A percentile compares a stretch with the other conserved stretches of the same genome.
Conservation (phyloP, 2,797 vertebrate genomes). For the Sebastes trivittatus region DNA sequence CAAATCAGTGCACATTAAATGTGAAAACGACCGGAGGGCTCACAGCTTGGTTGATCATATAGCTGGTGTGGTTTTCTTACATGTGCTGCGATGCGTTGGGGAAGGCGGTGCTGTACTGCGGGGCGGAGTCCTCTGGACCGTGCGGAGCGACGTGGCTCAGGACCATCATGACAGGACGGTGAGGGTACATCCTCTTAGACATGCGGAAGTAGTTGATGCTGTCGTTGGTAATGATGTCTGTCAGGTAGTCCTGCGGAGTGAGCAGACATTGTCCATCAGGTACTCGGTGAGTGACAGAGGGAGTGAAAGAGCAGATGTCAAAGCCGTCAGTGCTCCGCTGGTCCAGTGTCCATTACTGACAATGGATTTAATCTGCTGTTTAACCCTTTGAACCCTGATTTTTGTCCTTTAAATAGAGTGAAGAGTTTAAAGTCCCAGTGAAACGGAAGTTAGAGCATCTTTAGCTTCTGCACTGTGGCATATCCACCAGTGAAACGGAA, state of each 20-base stretch:
- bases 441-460: too few species aligned
- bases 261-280: conserved; percentile 27
- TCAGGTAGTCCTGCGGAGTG: conserved; percentile 92
- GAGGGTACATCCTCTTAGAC: conserved; percentile 96
- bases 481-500: too few species aligned
- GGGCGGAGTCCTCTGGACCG: conserved; percentile 95
- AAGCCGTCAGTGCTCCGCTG: not conserved
- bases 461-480: too few species aligned
- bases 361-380: not conserved
- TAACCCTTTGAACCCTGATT: not conserved
- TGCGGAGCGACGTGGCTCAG: conserved; percentile 96
- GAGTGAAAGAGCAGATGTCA: conserved; percentile 11
- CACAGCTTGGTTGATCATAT: not conserved
- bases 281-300: conserved; percentile 2
- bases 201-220: conserved; percentile 94
- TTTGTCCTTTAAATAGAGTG: not conserved
- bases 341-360: not conserved
- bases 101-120: conserved; percentile 93
- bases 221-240: conserved; percentile 96
- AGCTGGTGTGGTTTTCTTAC: conserved; percentile 78
- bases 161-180: conserved; percentile 94
- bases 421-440: not conserved
- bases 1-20: not conserved
- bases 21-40: not conserved
- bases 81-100: conserved; percentile 97